Evolutionary conservation across 2,113 vertebrate genomes (phyloP).

Genomic region (Mystacornis crossleyi): DNA sequence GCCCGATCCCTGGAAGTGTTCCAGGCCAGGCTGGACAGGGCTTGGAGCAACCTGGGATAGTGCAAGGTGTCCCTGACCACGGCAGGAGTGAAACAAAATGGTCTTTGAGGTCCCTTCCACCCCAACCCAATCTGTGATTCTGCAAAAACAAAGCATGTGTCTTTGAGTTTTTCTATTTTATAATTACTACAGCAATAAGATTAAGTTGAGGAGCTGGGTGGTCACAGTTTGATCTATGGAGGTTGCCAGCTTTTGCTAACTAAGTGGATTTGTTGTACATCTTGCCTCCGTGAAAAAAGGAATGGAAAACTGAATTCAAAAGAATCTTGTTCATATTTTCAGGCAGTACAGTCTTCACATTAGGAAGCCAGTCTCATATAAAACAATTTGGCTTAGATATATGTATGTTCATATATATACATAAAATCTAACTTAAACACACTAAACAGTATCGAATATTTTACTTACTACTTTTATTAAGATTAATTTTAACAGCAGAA

Average conservation of each 20-base stretch:
- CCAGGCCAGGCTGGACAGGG: not conserved
- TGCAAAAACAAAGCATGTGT: not conserved
- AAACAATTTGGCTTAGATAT: not conserved
- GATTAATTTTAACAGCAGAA: not conserved
- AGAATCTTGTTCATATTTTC: slow-evolving; percentile 58
- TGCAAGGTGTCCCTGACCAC: not conserved
- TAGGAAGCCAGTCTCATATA: not conserved
- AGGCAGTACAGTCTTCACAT: slow-evolving; percentile 29
- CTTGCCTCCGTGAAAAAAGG: not conserved
- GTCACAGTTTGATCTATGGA: slow-evolving; percentile 51
- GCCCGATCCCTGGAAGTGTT: not conserved
- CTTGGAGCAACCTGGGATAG: not conserved
- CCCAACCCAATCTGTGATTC: no score
- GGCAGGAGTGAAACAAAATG: not conserved
- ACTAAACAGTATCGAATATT: not conserved
- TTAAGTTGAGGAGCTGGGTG: not conserved
- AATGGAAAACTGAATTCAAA: slow-evolving; percentile 49
- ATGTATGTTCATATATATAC: not conserved
- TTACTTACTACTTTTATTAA: not conserved
- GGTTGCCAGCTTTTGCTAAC: slow-evolving; percentile 41
- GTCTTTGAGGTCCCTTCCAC: not conserved
- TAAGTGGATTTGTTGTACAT: not conserved
- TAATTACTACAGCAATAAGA: slow-evolving; percentile 17
- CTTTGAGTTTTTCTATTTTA: slow-evolving; percentile 17
- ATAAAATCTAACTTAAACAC: not conserved